Percentiles rank a stretch among this genome's conserved stretches.
phyloP scores from a whole-genome alignment of 2,797 vertebrate species.

The Myotis daubentonii region DNA sequence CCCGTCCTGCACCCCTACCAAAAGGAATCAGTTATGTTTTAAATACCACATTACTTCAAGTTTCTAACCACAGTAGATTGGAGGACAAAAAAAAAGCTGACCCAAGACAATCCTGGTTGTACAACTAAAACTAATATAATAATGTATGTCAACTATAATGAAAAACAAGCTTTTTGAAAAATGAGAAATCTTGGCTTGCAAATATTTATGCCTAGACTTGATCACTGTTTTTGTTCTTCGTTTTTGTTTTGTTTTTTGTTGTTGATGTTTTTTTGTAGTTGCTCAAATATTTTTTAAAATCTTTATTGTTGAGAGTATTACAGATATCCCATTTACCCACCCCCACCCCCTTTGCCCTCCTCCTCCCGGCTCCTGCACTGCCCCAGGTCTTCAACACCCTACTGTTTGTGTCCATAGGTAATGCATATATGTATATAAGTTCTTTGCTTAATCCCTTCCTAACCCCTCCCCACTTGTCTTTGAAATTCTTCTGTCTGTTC shows the following conservation, averaged over 20 bases:
- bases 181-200: background rate
- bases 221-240: background rate
- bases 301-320: too few relatives aligned
- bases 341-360: too few relatives aligned
- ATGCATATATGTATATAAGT: too few relatives aligned
- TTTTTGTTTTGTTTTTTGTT: background rate
- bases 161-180: background rate
- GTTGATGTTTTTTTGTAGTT: background rate
- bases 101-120: background rate
- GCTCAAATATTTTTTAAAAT: too few relatives aligned
- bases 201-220: background rate
- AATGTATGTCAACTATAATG: background rate
- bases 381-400: too few relatives aligned
- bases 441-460: too few relatives aligned
- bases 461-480: too few relatives aligned
- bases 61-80: background rate
- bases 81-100: background rate
- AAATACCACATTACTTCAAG: background rate
- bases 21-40: background rate
- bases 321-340: too few relatives aligned
- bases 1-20: background rate
- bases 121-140: background rate
- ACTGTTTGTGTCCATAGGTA: too few relatives aligned
- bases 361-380: too few relatives aligned
- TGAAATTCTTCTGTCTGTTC: too few relatives aligned